Base-by-base conservation (phyloP, 2,888 invertebrate species). In the Melipona beecheii region DNA sequence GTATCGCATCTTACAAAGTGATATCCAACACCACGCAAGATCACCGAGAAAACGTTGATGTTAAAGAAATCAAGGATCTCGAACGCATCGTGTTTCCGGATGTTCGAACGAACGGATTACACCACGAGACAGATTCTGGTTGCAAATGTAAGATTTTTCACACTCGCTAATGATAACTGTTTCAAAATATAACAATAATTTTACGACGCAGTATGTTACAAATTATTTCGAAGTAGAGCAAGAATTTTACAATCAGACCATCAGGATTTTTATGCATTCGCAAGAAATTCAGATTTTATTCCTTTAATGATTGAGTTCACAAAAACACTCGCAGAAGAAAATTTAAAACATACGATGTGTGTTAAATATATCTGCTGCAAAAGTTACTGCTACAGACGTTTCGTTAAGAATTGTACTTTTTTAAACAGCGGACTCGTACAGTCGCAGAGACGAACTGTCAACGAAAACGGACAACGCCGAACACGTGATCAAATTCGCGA, bases 1-100 rank as follows among this genome's bases (percentile, higher is more conserved):
- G 95, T 5, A 95, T 96, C n/a, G 93, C 95, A 24, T 96, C 96
- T 2, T 96, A 95, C 90, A 95, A 95, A 31, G 90, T 95, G 66
- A 95, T 95, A 50, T 95, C 95, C 1, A 95, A 96, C 87, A 95
- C 95, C 0, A 93, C 95, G 3, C 92, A 93, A 75, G 95, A 95
- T 58, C 91, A 90, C 86, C 90, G 86, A 5, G 91, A 93, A 6
- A 87, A 92, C 43, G 77, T 89, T 2, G 91, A 93, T 52, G 78
- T 91, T n/a, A 89, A 87, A 66, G 92, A 92, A 72, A 73, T 92
- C 6, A 86, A 88, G 75, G 90, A 92, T 72, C 69, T 90, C 6
- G 87, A 90, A 64, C 62, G 83, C 50, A 64, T 81, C 36, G 15
- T 86, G n/a, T 43, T 79, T 27, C 56, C 43, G 64, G 90, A 90